Conservation (phyloP, 2,113 vertebrate genomes). For the Chionis minor region DNA sequence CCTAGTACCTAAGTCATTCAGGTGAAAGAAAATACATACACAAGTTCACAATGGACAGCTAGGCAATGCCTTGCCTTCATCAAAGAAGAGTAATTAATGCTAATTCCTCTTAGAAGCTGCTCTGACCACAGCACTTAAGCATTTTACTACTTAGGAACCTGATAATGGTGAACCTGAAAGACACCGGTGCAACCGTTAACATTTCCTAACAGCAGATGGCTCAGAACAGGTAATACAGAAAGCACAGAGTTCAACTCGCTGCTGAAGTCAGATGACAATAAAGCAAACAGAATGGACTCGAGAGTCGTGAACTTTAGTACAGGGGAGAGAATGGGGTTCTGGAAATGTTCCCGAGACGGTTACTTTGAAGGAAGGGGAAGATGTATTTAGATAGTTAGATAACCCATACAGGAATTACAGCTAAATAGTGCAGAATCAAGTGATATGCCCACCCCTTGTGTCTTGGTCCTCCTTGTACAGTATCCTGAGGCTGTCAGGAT, state of each 20-base stretch:
- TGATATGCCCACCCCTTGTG: neutral
- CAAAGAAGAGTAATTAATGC: fast-evolving
- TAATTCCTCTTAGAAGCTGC: neutral
- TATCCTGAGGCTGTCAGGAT: neutral
- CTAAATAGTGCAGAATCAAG: neutral
- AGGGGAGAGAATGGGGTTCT: neutral
- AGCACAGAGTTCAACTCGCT: neutral
- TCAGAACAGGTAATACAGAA: fast-evolving
- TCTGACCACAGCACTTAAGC: neutral
- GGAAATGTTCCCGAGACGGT: neutral
- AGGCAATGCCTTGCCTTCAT: neutral
- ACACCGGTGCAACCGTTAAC: fast-evolving
- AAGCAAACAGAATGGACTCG: neutral
- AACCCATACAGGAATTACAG: neutral
- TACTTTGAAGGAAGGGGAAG: neutral
- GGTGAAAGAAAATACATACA: neutral
- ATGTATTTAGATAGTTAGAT: neutral
- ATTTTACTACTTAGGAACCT: neutral
- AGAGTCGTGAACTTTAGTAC: fast-evolving
- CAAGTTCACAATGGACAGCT: fast-evolving
- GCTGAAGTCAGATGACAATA: neutral
- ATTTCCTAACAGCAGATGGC: neutral
- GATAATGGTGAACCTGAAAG: neutral
- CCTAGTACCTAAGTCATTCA: too few species aligned
- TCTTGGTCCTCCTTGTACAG: neutral